These are phyloP conservation scores for Acleris holmiana DNA, from an alignment of 2,888 invertebrate species.

Conservation along the genomic window DNA sequence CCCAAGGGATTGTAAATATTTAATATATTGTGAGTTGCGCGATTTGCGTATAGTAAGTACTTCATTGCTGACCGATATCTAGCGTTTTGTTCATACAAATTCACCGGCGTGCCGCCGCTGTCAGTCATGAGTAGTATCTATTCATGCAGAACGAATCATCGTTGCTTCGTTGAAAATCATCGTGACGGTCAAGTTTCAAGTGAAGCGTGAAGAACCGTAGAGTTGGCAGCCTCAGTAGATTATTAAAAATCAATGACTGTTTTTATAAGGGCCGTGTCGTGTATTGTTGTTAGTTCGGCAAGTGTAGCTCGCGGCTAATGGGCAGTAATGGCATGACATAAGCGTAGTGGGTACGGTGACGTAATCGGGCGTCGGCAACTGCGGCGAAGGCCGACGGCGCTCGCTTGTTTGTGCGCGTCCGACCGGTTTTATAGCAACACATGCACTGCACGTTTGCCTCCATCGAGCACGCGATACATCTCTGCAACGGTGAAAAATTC, in stretches of 20 bases:
- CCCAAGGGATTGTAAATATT: constrained; percentile 27
- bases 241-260: constrained; percentile 6
- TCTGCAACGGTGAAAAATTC: constrained; percentile 16
- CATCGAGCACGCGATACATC: constrained; percentile 53
- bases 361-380: constrained; percentile 78
- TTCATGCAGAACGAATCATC: constrained; percentile 63
- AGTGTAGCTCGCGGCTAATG: constrained; percentile 42
- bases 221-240: constrained; percentile 28
- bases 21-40: constrained; percentile 41
- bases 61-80: constrained; percentile 48
- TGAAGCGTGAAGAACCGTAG: constrained; percentile 47
- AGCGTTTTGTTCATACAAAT: constrained; percentile 57
- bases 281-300: constrained; percentile 29
- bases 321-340: constrained; percentile 74
- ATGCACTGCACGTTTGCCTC: constrained; percentile 58
- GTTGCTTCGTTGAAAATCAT: constrained; percentile 49
- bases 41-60: constrained; percentile 45
- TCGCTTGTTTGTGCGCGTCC: constrained; percentile 60
- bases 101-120: constrained; percentile 42
- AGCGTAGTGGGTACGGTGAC: constrained; percentile 64
- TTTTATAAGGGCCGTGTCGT: constrained; percentile 31
- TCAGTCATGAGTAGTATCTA: constrained; percentile 40
- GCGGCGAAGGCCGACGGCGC: constrained; percentile 73
- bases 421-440: constrained; percentile 67
- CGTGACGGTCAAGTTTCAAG: constrained; percentile 47